Base-by-base conservation (phyloP, 2,888 invertebrate species). In the Altica lythri region DNA sequence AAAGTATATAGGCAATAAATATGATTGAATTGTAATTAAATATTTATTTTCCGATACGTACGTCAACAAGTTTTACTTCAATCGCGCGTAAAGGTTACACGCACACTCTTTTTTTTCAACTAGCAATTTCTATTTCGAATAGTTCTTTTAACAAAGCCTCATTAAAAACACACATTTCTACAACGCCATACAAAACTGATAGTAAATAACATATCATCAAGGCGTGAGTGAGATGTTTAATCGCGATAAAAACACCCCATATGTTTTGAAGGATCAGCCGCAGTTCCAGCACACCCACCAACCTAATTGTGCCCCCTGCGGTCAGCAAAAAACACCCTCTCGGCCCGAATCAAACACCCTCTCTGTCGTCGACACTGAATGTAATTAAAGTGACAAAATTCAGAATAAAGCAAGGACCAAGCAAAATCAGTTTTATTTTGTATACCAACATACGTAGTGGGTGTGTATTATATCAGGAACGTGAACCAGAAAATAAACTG, bases 231-330 rank as follows among this genome's bases (percentile, higher is more conserved):
- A 52, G 49, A 40, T 49, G 40, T 43, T 35, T 52, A 37, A 40
- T 32, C 17, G 19, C 34, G 29, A 49, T 49, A 42, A 48, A n/a
- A 49, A 40, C 32, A 40, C 47, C 48, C 47, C 49, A 27, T 29
- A 14, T 18, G 18, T 18, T n/a, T n/a, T 25, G 30, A 53, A 54
- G 47, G 60, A 57, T 56, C 60, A 55, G 53, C 61, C 57, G 58
- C 59, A 59, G 57, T 32, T 55, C 58, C 44, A 54, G 51, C 62
- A 59, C 65, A 60, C 65, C 65, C 60, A 65, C 60, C 50, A 55
- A 49, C 59, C 63, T 64, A 66, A 66, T 66, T 66, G 63, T 49
- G 54, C 66, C 64, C 63, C 66, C 64, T 60, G 64, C 48, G 61
- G 64, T 61, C 61, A 57, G n/a, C 57, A 37, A 59, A 60, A 58